Conservation (phyloP, 2,888 invertebrate genomes). For the Cantharis lateralis region DNA sequence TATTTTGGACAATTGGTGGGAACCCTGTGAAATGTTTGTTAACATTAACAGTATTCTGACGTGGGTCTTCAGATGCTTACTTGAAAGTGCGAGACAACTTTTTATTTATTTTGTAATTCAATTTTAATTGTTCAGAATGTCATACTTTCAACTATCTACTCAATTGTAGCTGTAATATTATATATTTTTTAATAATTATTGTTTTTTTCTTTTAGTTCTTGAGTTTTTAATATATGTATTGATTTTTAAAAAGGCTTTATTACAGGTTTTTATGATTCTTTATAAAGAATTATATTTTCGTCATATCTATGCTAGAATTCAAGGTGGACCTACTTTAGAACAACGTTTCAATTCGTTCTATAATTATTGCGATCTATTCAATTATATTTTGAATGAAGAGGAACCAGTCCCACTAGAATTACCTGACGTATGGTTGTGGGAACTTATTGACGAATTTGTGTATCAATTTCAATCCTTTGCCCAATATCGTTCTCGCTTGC, state of each 20-base stretch:
- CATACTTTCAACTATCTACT: too few species aligned
- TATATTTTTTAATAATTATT: neutral
- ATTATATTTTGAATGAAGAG: conserved; percentile 89
- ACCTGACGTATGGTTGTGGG: conserved; percentile 99
- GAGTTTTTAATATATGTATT: neutral
- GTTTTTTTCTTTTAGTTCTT: neutral
- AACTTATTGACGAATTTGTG: conserved; percentile 98
- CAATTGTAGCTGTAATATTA: neutral
- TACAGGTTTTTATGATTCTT: conserved; percentile 86
- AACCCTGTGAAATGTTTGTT: too few species aligned
- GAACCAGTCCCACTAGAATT: conserved; percentile 87
- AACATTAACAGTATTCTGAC: too few species aligned
- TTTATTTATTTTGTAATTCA: too few species aligned
- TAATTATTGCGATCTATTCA: conserved; percentile 98
- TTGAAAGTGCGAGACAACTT: too few species aligned
- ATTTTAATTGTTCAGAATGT: too few species aligned
- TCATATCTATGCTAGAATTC: conserved; percentile 93
- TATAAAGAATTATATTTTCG: conserved; percentile 98
- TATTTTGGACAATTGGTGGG: too few species aligned
- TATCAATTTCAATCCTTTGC: conserved; percentile 95
- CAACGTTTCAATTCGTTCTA: conserved; percentile 95
- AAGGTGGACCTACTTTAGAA: conserved; percentile 86
- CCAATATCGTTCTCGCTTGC: conserved; percentile 75
- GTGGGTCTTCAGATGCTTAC: too few species aligned
- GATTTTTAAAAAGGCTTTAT: conserved; percentile 35